These are phyloP conservation scores for Orius insidiosus DNA, from an alignment of 1,140 invertebrate species.

Conservation along the genomic window DNA sequence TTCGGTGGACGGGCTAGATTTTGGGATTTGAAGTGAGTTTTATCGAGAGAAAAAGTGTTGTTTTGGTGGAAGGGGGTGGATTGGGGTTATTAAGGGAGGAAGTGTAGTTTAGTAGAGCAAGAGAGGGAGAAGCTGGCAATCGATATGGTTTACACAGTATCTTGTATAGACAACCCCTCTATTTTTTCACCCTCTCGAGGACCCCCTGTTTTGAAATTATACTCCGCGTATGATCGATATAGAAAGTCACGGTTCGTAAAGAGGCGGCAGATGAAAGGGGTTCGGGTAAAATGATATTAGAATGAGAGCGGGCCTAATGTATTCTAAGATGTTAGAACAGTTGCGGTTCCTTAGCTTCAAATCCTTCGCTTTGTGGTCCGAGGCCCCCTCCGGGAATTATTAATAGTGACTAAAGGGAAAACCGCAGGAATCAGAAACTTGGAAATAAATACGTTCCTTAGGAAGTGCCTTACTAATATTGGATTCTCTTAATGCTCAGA, in stretches of 20 bases:
- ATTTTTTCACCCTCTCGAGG: constrained; percentile 1
- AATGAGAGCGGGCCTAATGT: constrained; percentile 2
- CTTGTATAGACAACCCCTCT: constrained; percentile 8
- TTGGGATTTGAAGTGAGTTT: too few relatives aligned
- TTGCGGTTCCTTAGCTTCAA: constrained; percentile 11
- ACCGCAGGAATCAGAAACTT: constrained; percentile 11
- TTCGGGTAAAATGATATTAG: constrained; percentile 5
- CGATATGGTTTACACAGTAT: constrained; percentile 12
- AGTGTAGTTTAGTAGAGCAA: constrained; percentile 11
- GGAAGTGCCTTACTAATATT: too few relatives aligned
- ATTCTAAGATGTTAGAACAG: constrained; percentile 10
- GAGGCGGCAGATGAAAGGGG: background rate
- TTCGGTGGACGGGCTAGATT: too few relatives aligned
- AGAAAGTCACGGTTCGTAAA: too few relatives aligned
- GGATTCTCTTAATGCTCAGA: too few relatives aligned
- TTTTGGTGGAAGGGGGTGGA: background rate
- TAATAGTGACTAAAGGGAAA: constrained; percentile 5
- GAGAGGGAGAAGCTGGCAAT: constrained; percentile 3
- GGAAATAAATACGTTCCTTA: constrained; percentile 7
- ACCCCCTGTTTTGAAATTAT: background rate
- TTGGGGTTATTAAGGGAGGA: constrained; percentile 4
- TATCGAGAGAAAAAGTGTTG: too few relatives aligned
- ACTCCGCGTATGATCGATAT: too few relatives aligned
- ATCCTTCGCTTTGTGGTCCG: constrained; percentile 8
- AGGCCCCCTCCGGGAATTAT: constrained; percentile 4